Base-by-base conservation (phyloP, 2,797 vertebrate genomes). In the Propithecus deckenii region DNA sequence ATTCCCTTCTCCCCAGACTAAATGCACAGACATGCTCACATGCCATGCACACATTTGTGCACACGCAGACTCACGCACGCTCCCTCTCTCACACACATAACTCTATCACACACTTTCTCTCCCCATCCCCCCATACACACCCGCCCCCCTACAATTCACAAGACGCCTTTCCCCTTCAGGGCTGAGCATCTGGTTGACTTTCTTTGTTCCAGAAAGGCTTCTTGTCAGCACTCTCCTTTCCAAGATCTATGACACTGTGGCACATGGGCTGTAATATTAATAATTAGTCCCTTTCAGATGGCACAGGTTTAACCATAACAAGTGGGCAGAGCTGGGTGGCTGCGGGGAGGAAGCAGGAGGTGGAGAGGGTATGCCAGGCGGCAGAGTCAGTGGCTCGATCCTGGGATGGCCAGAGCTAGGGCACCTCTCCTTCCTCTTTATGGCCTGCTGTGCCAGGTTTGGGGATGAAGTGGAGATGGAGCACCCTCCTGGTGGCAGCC, bases 201-300 rank as follows among this genome's bases (percentile, higher is more conserved):
- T 79, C 89, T 94, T 87, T 95, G 89, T 95, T 95, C 83, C 50
- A 80, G 75, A 80, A 92, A 91, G 63, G 13, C 59, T 76, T 48
- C 86, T 85, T 15, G 20, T 75, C 86, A 32, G 13, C 46, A 30
- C 1, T 22, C 35, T 84, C 46, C 32, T 89, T 83, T n/a, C 50
- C 38, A 38, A 90, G 69, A 93, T 59, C 91, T 46, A 20, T 11
- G 18, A 12, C 86, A 61, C 22, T n/a, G 48, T n/a, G 81, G 80
- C 55, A 30, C 3, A 1, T 46, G 0, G 2, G 30, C 61, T 46
- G n/a, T 50, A 52, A 48, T 57, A 59, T 59, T 59, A 52, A 48
- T 57, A 78, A 81, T 88, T 22, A 88, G 76, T 38, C 78, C 79
- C 65, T n/a, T 46, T 71, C 13, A 38, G 86, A 61, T 1, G 7